Percentiles rank a stretch among this genome's conserved stretches.
phyloP scores from a whole-genome alignment of 2,113 vertebrate genomes.

The Periophthalmodon schlosseri region DNA sequence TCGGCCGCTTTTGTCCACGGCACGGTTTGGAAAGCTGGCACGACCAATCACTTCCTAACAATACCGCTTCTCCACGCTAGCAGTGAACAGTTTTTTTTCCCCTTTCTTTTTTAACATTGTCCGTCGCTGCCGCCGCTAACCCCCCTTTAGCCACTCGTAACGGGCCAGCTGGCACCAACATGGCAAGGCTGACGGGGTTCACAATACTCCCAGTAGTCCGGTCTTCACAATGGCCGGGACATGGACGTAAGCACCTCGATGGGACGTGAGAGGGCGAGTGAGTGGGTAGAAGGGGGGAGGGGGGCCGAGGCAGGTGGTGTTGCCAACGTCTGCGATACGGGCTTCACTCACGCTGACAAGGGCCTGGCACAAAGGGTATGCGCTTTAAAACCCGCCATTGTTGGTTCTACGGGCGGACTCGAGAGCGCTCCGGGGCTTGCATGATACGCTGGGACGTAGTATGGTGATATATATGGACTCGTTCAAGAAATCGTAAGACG shows the following conservation, averaged over 20 bases:
- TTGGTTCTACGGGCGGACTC: conserved; percentile 44
- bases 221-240: conserved; percentile 66
- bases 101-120: conserved; percentile 60
- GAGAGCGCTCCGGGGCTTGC: conserved; percentile 30
- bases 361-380: conserved; percentile 61
- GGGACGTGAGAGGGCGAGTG: conserved; percentile 67
- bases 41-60: conserved; percentile 53
- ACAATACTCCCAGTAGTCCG: conserved; percentile 74
- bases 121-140: conserved; percentile 16
- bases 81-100: conserved; percentile 64
- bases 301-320: conserved; percentile 68
- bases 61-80: conserved; percentile 58
- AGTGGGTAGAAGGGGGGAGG: conserved; percentile 43
- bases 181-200: conserved; percentile 71
- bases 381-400: conserved; percentile 65
- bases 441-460: too few relatives aligned
- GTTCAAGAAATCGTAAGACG: too few relatives aligned
- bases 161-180: conserved; percentile 77
- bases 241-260: conserved; percentile 71
- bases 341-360: conserved; percentile 62
- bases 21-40: conserved; percentile 54
- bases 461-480: too few relatives aligned
- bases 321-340: conserved; percentile 63
- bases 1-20: conserved; percentile 33
- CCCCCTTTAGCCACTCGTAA: conserved; percentile 41